Evolutionary conservation across 2,888 invertebrate species (phyloP).

Genomic region (Zygogramma bicolorata): DNA sequence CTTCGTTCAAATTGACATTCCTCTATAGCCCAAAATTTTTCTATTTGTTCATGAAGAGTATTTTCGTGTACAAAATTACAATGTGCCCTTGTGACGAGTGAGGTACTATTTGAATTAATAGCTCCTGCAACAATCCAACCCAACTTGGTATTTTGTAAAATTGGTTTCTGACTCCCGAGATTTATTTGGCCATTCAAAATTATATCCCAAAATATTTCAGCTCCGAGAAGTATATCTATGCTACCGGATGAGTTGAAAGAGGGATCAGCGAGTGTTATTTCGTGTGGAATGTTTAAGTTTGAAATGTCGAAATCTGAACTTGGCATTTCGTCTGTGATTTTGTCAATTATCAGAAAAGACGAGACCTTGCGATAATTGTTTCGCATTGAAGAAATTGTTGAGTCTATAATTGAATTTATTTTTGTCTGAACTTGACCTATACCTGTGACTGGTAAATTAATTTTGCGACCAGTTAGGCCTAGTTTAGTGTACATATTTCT

Average conservation of each 20-base stretch:
- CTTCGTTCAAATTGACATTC: neutral
- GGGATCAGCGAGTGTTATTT: slow-evolving; percentile 29
- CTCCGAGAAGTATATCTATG: slow-evolving; percentile 29
- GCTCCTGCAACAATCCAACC: neutral
- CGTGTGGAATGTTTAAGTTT: slow-evolving; percentile 11
- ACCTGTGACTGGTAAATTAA: slow-evolving; percentile 7
- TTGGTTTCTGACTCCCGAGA: neutral
- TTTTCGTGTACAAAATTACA: neutral
- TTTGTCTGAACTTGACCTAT: slow-evolving; percentile 10
- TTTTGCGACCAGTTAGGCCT: neutral
- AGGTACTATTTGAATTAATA: neutral
- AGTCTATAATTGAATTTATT: neutral
- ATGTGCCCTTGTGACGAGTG: neutral
- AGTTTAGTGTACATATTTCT: neutral
- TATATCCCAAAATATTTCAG: slow-evolving; percentile 28
- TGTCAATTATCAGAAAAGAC: slow-evolving; percentile 11
- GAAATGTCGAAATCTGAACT: neutral
- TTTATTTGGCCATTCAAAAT: slow-evolving; percentile 13
- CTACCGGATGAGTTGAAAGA: slow-evolving; percentile 8
- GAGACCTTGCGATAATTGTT: neutral
- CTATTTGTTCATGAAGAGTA: neutral
- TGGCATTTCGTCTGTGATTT: slow-evolving; percentile 19
- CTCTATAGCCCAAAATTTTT: neutral
- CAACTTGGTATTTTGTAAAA: neutral
- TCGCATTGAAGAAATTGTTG: neutral